Evolutionary conservation across 1,140 invertebrate species (phyloP).

Genomic region (Marisa cornuarietis): DNA sequence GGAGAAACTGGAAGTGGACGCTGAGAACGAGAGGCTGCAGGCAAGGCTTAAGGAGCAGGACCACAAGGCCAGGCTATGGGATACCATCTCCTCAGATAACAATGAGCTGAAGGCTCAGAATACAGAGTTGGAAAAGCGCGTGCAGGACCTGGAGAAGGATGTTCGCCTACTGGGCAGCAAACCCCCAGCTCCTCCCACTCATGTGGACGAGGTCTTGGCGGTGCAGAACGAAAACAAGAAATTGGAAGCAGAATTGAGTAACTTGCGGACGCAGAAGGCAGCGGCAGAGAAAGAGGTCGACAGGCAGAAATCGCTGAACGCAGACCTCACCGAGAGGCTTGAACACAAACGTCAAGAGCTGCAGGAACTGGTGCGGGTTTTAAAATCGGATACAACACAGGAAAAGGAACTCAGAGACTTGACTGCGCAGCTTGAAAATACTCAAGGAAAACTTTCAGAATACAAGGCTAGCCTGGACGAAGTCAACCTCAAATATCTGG

Average conservation of each 20-base stretch:
- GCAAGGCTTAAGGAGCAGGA: background rate
- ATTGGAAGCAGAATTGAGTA: constrained; percentile 10
- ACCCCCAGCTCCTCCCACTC: background rate
- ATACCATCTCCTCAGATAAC: background rate
- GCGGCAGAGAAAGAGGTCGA: constrained; percentile 6
- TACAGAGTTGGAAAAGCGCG: constrained; percentile 20
- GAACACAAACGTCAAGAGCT: constrained; percentile 27
- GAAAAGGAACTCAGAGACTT: constrained; percentile 22
- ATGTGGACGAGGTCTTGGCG: background rate
- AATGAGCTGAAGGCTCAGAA: constrained; percentile 26
- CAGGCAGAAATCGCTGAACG: constrained; percentile 12
- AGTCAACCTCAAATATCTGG: constrained; percentile 14
- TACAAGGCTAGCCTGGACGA: constrained; percentile 23
- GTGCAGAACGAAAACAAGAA: constrained; percentile 22
- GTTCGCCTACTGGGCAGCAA: constrained; percentile 4
- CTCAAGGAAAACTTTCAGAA: constrained; percentile 18
- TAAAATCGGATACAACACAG: constrained; percentile 19
- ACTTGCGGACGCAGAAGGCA: constrained; percentile 17
- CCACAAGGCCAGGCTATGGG: background rate
- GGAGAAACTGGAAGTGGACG: constrained; percentile 16
- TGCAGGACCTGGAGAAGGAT: constrained; percentile 19
- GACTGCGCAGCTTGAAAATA: constrained; percentile 16
- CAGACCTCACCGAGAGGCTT: constrained; percentile 1
- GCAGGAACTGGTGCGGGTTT: constrained; percentile 17
- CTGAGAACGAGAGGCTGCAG: constrained; percentile 19